These are phyloP conservation scores for Listronotus bonariensis DNA, from an alignment of 1,140 invertebrate species.

Conservation along the genomic window DNA sequence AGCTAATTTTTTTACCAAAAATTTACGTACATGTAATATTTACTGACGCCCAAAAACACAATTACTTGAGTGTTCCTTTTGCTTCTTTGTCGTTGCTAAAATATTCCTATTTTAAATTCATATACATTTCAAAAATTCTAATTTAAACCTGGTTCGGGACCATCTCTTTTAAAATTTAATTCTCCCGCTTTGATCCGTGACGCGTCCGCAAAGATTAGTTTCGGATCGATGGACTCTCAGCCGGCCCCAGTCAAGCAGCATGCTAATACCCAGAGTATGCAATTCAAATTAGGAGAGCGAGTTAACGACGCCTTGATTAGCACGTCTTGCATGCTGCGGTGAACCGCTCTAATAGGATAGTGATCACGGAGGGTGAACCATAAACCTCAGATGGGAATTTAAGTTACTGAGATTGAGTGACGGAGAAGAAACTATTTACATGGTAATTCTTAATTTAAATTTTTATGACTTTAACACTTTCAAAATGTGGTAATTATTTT, in stretches of 20 bases:
- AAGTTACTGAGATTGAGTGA: neutral
- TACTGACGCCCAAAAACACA: too few relatives aligned
- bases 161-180: neutral
- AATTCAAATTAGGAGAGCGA: conserved; percentile 36
- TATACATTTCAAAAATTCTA: too few relatives aligned
- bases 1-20: too few relatives aligned
- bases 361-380: conserved; percentile 21
- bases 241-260: conserved; percentile 25
- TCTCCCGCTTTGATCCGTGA: conserved; percentile 1
- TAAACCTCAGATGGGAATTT: conserved; percentile 6
- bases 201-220: conserved; percentile 24
- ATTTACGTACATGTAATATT: too few relatives aligned
- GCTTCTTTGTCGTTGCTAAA: too few relatives aligned
- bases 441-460: too few relatives aligned
- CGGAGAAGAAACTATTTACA: conserved; percentile 3
- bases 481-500: too few relatives aligned
- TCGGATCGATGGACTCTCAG: conserved; percentile 20
- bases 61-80: too few relatives aligned
- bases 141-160: too few relatives aligned
- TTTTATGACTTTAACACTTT: too few relatives aligned
- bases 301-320: conserved; percentile 38
- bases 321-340: conserved; percentile 34
- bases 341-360: conserved; percentile 28
- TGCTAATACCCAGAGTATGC: conserved; percentile 38
- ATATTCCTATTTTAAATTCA: too few relatives aligned